Evolutionary conservation across 2,797 vertebrate species (phyloP), one percentile per base, ranked within the genome.

Genomic region (Catharus ustulatus): DNA sequence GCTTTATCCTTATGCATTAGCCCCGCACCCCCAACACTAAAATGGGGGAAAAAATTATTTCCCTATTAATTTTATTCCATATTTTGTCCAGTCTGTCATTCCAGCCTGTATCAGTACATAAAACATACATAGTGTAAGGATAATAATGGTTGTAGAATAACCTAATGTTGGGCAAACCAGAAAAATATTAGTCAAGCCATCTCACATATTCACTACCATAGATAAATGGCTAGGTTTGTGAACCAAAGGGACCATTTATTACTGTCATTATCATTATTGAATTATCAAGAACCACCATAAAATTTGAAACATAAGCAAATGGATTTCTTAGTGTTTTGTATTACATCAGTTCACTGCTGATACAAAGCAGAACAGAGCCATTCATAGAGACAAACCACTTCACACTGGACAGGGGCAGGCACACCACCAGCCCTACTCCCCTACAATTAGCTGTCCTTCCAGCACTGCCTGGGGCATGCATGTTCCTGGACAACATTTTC

Each of bases 231-330:
- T 66, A 0, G 7, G 3, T 73, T 71, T 27, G 4, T 42, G 63
- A 92, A 62, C 40, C 58, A 45, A 21, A 73, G 54, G 63, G 73
- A 76, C 59, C 36, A 54, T 67, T 84, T 87, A 62, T 86, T 83
- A 55, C 69, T 75, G 24, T 15, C 18, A 91, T 94, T 74, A 85
- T 55, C 77, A 49, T 95, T 95, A 94, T 7, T 89, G 64, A 91
- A 80, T 89, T 93, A 86, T 84, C 79, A 87, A 69, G 89, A 94
- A 78, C 66, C 62, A 90, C 87, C 62, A 75, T 75, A 92, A 92
- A 78, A 92, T 91, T 79, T 48, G 72, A 93, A 90, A 88, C 63
- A 52, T 68, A 87, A 86, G 69, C 43, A 91, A 92, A 75, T 32
- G 10, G 40, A 63, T 84, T 87, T 93, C 67, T 62, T 59, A 21